Conservation (phyloP, 2,113 vertebrate species). For the Channa argus region DNA sequence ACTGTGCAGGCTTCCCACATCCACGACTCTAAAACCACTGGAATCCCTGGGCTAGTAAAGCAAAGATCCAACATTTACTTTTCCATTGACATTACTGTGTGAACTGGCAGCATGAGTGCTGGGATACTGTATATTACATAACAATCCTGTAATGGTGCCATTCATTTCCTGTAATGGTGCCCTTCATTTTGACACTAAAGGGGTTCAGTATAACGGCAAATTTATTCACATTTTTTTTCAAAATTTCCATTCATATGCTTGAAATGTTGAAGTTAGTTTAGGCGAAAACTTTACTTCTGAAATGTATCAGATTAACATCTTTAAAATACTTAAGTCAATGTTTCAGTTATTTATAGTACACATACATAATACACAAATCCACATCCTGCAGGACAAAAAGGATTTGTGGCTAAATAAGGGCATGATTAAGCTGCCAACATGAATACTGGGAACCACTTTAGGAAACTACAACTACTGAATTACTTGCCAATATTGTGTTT, state of each 20-base stretch:
- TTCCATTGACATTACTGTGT: slow-evolving; percentile 44
- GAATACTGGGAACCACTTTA: background rate
- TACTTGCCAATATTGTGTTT: slow-evolving; percentile 1
- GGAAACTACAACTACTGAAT: slow-evolving; percentile 22
- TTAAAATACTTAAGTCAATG: background rate
- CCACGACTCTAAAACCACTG: slow-evolving; percentile 42
- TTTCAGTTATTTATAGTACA: background rate
- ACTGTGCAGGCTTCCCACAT: slow-evolving; percentile 34
- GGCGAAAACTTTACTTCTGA: background rate
- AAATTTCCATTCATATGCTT: background rate
- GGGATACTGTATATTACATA: slow-evolving; percentile 43
- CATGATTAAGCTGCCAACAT: background rate
- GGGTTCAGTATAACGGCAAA: background rate
- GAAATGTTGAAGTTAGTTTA: background rate
- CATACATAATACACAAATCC: background rate
- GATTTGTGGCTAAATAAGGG: slow-evolving; percentile 4
- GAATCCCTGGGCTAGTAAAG: slow-evolving; percentile 48
- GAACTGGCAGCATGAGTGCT: slow-evolving; percentile 17
- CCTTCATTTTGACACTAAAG: background rate
- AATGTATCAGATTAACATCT: too few relatives aligned
- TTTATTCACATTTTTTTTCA: background rate
- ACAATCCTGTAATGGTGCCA: background rate
- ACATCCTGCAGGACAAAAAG: background rate
- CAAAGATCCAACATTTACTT: slow-evolving; percentile 48
- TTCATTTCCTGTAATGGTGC: too few relatives aligned